Evolutionary conservation across 2,888 invertebrate species (phyloP).

Genomic region (Oscheius onirici): DNA sequence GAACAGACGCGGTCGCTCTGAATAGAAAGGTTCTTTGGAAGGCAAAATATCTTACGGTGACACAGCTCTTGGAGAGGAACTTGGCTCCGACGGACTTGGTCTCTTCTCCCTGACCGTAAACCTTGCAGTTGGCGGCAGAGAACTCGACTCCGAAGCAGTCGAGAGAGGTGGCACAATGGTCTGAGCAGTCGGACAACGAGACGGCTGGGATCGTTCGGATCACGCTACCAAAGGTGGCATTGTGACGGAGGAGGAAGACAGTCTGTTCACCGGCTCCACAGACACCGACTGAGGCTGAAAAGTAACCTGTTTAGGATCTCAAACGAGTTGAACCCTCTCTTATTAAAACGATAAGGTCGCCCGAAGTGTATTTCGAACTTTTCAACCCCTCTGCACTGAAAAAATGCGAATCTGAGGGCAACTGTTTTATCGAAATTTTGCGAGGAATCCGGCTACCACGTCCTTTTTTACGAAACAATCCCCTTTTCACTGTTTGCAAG

Average conservation of each 20-base stretch:
- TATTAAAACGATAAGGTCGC: too few relatives aligned
- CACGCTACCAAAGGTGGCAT: conserved; percentile 58
- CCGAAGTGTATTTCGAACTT: too few relatives aligned
- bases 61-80: conserved; percentile 64
- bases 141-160: conserved; percentile 68
- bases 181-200: conserved; percentile 66
- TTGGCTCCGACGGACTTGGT: conserved; percentile 39
- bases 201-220: conserved; percentile 59
- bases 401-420: too few relatives aligned
- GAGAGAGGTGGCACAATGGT: conserved; percentile 62
- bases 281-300: conserved; percentile 59
- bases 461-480: too few relatives aligned
- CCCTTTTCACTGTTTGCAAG: too few relatives aligned
- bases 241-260: conserved; percentile 69
- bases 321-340: too few relatives aligned
- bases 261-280: conserved; percentile 58
- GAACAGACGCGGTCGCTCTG: conserved; percentile 68
- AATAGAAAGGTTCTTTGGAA: neutral
- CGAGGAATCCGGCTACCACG: too few relatives aligned
- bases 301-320: too few relatives aligned
- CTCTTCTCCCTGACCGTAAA: conserved; percentile 53
- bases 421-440: too few relatives aligned
- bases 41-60: conserved; percentile 52
- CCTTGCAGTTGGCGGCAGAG: conserved; percentile 57
- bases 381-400: too few relatives aligned